Evolutionary conservation across 2,113 vertebrate species (phyloP).

Genomic region (Ia io): DNA sequence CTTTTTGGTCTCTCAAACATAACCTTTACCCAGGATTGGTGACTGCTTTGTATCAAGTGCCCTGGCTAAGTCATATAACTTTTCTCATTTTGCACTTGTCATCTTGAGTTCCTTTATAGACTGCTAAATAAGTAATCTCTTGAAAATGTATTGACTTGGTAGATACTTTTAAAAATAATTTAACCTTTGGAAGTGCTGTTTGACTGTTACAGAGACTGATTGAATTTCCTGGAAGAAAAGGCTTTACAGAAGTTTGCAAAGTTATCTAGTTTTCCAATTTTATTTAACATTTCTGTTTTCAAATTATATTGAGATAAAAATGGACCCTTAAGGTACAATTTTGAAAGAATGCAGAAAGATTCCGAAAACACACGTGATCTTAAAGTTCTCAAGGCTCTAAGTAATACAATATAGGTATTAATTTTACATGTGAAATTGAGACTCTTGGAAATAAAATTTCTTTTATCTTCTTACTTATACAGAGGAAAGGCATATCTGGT

Average conservation of each 20-base stretch:
- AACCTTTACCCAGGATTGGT: background rate
- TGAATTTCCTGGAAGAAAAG: background rate
- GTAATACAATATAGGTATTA: background rate
- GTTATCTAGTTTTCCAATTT: conserved; percentile 8
- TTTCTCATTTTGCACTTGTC: background rate
- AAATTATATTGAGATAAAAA: conserved; percentile 16
- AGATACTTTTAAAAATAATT: background rate
- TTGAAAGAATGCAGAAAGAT: background rate
- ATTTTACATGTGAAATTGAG: background rate
- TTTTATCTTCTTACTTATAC: background rate
- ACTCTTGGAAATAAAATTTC: background rate
- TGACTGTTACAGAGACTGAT: conserved; percentile 26
- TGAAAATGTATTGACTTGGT: background rate
- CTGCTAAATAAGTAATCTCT: background rate
- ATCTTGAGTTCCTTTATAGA: background rate
- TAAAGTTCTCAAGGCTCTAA: background rate
- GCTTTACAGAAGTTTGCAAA: background rate
- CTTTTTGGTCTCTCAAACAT: background rate
- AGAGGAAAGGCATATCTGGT: background rate
- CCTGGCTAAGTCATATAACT: background rate
- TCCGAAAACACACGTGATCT: background rate
- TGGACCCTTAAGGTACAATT: background rate
- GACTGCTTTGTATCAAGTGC: background rate
- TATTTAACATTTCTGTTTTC: background rate
- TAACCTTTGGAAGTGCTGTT: background rate